Evolutionary conservation across 2,888 invertebrate genomes (phyloP), one percentile per base, ranked within the genome.

Genomic region (Ferrisia virgata): DNA sequence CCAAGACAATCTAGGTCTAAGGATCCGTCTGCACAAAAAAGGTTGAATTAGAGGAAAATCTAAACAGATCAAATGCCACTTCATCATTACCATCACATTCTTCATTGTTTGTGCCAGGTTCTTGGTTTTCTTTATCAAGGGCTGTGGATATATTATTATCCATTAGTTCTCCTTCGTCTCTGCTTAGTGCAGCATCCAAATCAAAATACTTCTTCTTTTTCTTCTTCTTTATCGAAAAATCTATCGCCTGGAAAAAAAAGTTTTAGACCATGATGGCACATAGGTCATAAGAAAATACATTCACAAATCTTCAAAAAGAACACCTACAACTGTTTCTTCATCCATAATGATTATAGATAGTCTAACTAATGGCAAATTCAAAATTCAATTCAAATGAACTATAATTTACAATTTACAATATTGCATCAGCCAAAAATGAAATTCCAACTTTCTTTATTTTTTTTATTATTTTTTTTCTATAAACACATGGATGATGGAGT

Each of bases 201-300:
- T 97, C 97, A 88, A 97, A 97, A 39, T 94, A 93, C 87, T 94
- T 96, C 94, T 96, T 97, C 93, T 95, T 96, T 91, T 96, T 97
- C 90, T 97, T 97, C 90, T 97, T 97, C 90, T 97, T 97, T 90
- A 36, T 25, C 5, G 31, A 28, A 18, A 76, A 18, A 18, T 76
- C 72, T 22, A 36, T n/a, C 33, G 36, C 18, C 72, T 76, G n/a
- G n/a, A n/a, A 36, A 76, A 5, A 36, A 72, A 36, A n/a, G 8
- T 18, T 6, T 25, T 36, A 28, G 28, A 64, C 6, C 25, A 8
- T 64, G 25, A 64, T 11, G 28, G 13, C 28, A 28, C 3, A 3
- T 4, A 15, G n/a, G 13, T 43, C 43, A 43, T 43, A 43, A 43
- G 13, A 15, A 2, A 43, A 36, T 36, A n/a, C 8, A 36, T 36